Conservation (phyloP, 2,113 vertebrate species). For the Piliocolobus tephrosceles region DNA sequence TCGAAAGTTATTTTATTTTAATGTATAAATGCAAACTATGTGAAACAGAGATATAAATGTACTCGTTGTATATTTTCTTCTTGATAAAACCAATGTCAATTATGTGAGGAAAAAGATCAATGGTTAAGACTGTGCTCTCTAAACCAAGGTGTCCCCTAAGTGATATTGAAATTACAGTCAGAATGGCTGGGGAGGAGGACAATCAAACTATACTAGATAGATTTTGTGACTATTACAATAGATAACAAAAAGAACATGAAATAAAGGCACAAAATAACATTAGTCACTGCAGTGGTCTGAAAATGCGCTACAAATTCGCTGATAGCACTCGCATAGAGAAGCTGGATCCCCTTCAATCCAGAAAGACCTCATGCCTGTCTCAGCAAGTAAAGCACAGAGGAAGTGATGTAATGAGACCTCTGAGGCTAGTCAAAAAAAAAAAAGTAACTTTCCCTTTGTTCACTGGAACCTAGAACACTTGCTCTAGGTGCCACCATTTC, state of each 20-base stretch:
- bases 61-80: neutral
- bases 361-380: neutral
- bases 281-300: neutral
- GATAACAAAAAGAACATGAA: neutral
- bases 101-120: neutral
- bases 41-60: neutral
- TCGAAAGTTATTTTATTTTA: conserved; percentile 29
- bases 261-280: neutral
- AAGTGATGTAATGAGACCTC: neutral
- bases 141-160: neutral
- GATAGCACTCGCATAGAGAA: neutral
- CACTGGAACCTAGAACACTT: neutral
- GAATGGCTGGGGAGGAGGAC: neutral
- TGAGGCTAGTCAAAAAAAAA: neutral
- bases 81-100: neutral
- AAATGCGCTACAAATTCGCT: neutral
- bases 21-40: neutral
- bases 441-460: neutral
- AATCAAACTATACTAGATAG: neutral
- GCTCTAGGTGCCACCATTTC: neutral
- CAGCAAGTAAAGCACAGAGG: neutral
- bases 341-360: neutral
- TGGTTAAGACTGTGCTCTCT: neutral
- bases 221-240: neutral
- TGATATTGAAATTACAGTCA: neutral